Evolutionary conservation across 2,888 invertebrate genomes (phyloP), one percentile per base, ranked within the genome.

Genomic region (Agrochola lychnidis): DNA sequence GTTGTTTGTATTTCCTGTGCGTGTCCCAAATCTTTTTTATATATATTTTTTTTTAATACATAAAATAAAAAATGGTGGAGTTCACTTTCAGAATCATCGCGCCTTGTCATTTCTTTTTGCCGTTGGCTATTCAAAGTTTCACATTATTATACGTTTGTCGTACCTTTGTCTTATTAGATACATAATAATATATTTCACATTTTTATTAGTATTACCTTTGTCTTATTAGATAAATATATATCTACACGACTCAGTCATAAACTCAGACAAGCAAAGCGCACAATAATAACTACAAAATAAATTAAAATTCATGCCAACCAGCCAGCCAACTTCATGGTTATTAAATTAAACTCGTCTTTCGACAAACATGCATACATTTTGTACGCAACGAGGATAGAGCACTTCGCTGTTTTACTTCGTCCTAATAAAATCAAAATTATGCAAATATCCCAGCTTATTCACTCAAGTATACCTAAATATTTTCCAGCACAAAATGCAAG

Each of bases 401-500:
- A 66, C 68, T 81, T 51, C 72, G 22, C 40, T 71, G 64, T 81
- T 79, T 68, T 71, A 78, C 73, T 78, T 48, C 61, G 76, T 81
- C 77, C 48, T 79, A 87, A 84, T 76, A 80, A 80, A 84, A 81
- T 76, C 78, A 76, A 87, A 84, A 86, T 84, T 84, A 87, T 87
- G 88, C 70, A 81, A 87, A 87, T 82, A 84, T 51, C 61, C 30
- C 42, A 74, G 76, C 77, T 85, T 79, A 84, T 78, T 83, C 71
- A 66, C 70, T 79, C 69, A 77, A 83, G 68, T 79, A 72, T 72
- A 71, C 42, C 70, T 78, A 86, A 79, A 83, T 85, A 86, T 87
- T 87, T 79, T 76, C 69, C 67, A 79, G 81, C 76, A 88, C 83
- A 84, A 87, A 89, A 87, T 86, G 84, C 82, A 88, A 86, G 79